A percentile compares a stretch with the other conserved stretches of the same genome.
These are phyloP conservation scores for Eupeodes latifasciatus DNA, from an alignment of 2,888 invertebrate genomes.

Conservation along the genomic window DNA sequence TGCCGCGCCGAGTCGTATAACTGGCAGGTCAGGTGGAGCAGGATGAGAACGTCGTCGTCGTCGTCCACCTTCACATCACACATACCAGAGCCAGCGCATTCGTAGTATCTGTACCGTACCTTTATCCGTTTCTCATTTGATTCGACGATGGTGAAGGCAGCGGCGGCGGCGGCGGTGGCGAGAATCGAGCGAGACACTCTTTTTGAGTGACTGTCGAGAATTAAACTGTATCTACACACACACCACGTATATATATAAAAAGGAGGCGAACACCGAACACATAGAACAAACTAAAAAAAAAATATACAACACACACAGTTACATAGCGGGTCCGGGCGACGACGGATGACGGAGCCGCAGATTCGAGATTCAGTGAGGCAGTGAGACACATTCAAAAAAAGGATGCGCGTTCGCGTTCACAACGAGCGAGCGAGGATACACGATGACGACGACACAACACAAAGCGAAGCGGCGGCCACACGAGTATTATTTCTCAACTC, in stretches of 20 bases:
- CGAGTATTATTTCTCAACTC: constrained; percentile 65
- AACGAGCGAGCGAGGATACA: constrained; percentile 60
- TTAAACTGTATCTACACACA: constrained; percentile 56
- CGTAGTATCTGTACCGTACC: constrained; percentile 29
- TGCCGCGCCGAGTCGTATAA: not conserved
- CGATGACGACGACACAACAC: constrained; percentile 71
- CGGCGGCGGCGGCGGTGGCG: not conserved
- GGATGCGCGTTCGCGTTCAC: constrained; percentile 73
- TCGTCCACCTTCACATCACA: not conserved
- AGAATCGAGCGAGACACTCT: constrained; percentile 53
- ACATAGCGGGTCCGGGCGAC: constrained; percentile 55
- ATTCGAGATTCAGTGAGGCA: constrained; percentile 26
- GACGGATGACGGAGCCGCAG: too few species aligned
- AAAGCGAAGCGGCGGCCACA: constrained; percentile 66
- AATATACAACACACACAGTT: constrained; percentile 62
- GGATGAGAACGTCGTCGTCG: constrained; percentile 54
- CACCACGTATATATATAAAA: constrained; percentile 37
- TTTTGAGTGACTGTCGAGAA: constrained; percentile 70
- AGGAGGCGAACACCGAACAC: constrained; percentile 1
- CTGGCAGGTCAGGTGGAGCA: constrained; percentile 15
- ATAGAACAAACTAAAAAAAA: constrained; percentile 28
- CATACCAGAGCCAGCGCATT: constrained; percentile 64
- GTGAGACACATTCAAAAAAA: constrained; percentile 34
- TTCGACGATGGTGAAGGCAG: too few species aligned
- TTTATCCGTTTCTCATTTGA: not conserved